Evolutionary conservation across 2,113 vertebrate genomes (phyloP).

Genomic region (Halcyon malimbica): DNA sequence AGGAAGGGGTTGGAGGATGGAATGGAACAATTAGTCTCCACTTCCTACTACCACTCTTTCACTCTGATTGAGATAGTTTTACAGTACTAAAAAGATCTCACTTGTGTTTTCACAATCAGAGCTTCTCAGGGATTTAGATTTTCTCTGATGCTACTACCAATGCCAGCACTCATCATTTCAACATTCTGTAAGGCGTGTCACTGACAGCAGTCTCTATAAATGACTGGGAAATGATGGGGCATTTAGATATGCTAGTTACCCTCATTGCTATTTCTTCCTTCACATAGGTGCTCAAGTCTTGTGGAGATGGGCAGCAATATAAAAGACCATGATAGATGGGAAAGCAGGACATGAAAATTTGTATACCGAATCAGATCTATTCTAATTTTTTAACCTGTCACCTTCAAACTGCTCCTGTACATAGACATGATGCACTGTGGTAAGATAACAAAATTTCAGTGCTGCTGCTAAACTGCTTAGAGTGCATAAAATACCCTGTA

Average conservation of each 20-base stretch:
- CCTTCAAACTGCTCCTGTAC: not conserved
- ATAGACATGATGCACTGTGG: not conserved
- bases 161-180: slow-evolving; percentile 1
- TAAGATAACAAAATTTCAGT: not conserved
- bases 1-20: not conserved
- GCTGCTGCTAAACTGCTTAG: not conserved
- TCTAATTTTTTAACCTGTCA: not conserved
- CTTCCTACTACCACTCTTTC: not conserved
- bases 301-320: fast-evolving
- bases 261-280: not conserved
- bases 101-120: slow-evolving; percentile 62
- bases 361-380: not conserved
- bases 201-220: not conserved
- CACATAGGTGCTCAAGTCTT: not conserved
- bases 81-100: not conserved
- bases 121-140: slow-evolving; percentile 51
- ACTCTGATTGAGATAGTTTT: not conserved
- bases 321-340: not conserved
- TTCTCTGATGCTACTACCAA: slow-evolving; percentile 39
- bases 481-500: not conserved
- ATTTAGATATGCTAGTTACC: not conserved
- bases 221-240: not conserved
- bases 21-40: not conserved
- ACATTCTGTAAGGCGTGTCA: not conserved
- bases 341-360: not conserved